These are phyloP conservation scores for Atherix ibis DNA, from an alignment of 2,888 invertebrate genomes.

Conservation along the genomic window DNA sequence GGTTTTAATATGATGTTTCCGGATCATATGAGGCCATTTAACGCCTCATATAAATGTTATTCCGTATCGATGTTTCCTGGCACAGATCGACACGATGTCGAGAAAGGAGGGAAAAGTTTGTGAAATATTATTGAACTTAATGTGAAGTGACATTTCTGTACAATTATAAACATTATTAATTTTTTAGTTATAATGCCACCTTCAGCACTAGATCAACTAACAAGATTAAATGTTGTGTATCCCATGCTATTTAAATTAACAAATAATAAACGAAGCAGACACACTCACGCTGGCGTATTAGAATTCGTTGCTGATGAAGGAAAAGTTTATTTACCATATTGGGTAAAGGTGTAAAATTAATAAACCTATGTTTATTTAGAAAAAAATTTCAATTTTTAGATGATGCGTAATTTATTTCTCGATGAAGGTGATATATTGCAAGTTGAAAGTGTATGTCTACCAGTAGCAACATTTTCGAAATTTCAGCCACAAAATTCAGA, in stretches of 20 bases:
- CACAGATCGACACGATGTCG: constrained; percentile 84
- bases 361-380: background rate
- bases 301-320: constrained; percentile 99
- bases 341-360: no score
- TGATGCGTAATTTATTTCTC: constrained; percentile 87
- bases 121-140: constrained; percentile 7
- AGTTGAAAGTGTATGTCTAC: constrained; percentile 83
- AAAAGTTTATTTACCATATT: constrained; percentile 92
- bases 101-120: constrained; percentile 91
- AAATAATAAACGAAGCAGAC: constrained; percentile 66
- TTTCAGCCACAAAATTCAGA: constrained; percentile 94
- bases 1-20: constrained; percentile 74
- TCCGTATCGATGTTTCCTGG: constrained; percentile 93
- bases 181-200: constrained; percentile 93
- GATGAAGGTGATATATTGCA: constrained; percentile 79
- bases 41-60: constrained; percentile 74
- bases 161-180: constrained; percentile 3
- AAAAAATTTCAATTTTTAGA: constrained; percentile 36
- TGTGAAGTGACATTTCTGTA: no score
- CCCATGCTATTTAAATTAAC: constrained; percentile 96
- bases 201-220: constrained; percentile 83
- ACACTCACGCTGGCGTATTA: constrained; percentile 89
- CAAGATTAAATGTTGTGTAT: constrained; percentile 86
- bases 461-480: constrained; percentile 91
- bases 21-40: constrained; percentile 65